Evolutionary conservation across 2,888 invertebrate genomes (phyloP), one percentile per base, ranked within the genome.

Genomic region (Eilema caniola): DNA sequence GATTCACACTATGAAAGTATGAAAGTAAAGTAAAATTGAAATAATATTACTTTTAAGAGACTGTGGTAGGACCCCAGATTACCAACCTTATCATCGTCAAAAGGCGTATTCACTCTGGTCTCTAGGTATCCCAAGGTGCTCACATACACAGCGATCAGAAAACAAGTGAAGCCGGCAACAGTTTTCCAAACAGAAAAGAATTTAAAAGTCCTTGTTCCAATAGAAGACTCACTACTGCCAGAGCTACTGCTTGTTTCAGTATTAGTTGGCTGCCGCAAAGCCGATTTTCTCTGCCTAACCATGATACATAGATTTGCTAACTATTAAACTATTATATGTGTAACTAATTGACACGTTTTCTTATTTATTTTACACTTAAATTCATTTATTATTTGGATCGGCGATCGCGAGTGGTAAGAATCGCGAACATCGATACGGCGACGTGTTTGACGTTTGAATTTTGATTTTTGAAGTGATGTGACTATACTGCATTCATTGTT

Each of bases 81-180:
- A n/a, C 78, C 67, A 90, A 97, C 97, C 96, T 98, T 98, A 78
- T 97, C 96, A 79, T 96, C 96, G 84, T 97, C 97, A 78, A 97
- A 97, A 0, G 98, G 98, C 0, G 98, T 98, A 88, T 98, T 98
- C 0, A 99, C 98, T 79, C 98, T 95, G 0, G 98, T 98, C 93
- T 98, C 98, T 75, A 98, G 90, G 87, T 98, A 98, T 2, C 98
- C 98, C 84, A 97, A 92, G 81, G 97, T 97, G 66, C 97, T 97
- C 79, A 98, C 97, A 87, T 97, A 97, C 0, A 96, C 96, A 3
- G 98, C 98, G 66, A 98, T 95, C 0, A 95, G 90, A 70, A 98
- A 95, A 80, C 97, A 97, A 16, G 95, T 86, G 62, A 95, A 95
- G 11, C 97, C 97, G 20, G 96, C 89, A 28, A 95, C 84, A 24